A percentile compares a stretch with the other conserved stretches of the same genome.
phyloP scores from a whole-genome alignment of 2,888 invertebrate species.

The Drosophila gaucha region DNA sequence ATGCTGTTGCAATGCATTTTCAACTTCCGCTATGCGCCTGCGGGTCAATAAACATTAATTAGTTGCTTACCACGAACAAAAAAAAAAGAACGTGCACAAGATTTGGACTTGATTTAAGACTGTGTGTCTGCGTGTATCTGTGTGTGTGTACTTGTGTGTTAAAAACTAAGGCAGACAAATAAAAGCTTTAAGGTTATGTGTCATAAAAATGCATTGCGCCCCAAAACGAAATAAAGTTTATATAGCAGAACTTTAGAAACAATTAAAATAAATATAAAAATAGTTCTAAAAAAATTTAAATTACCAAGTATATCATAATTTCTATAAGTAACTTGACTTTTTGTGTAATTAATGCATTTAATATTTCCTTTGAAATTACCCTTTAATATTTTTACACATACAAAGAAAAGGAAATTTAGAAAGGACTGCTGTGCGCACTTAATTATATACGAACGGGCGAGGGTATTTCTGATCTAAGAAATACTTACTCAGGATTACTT shows the following conservation, averaged over 20 bases:
- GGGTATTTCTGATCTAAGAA: no score
- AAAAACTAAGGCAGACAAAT: conserved; percentile 20
- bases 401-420: neutral
- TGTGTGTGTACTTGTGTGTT: conserved; percentile 12
- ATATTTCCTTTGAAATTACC: neutral
- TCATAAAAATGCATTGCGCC: conserved; percentile 17
- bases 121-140: neutral
- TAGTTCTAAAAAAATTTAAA: neutral
- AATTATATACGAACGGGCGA: no score
- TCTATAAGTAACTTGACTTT: neutral
- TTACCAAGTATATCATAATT: neutral
- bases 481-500: no score
- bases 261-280: neutral
- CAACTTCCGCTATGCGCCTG: conserved; percentile 55
- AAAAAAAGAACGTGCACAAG: conserved; percentile 21
- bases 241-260: neutral
- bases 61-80: conserved; percentile 28
- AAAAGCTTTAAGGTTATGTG: conserved; percentile 40
- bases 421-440: no score
- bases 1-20: conserved; percentile 68
- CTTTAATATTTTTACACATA: neutral
- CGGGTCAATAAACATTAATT: conserved; percentile 64
- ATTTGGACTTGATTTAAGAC: conserved; percentile 27
- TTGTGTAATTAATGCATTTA: neutral
- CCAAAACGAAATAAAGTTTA: conserved; percentile 3